A percentile compares a stretch with the other conserved stretches of the same genome.
phyloP scores from a whole-genome alignment of 2,888 invertebrate genomes.

The Oscheius onirici region DNA sequence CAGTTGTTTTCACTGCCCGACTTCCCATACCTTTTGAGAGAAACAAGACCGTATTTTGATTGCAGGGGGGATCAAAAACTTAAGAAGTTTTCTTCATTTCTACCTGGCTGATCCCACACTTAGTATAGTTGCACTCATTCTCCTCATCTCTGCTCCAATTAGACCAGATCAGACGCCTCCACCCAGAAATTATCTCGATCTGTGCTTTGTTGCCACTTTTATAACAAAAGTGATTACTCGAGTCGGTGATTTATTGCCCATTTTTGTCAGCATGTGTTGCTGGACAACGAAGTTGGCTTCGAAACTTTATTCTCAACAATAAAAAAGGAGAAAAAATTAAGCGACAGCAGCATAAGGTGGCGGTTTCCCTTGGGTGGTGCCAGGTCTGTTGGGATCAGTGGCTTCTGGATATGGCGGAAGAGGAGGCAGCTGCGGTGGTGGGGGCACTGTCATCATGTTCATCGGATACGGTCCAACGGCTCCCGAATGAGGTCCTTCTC shows the following conservation, averaged over 20 bases:
- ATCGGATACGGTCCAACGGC: not conserved
- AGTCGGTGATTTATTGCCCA: not conserved
- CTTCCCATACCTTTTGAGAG: no score
- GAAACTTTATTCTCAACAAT: not conserved
- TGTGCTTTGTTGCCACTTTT: not conserved
- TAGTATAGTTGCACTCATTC: no score
- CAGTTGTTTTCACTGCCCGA: no score
- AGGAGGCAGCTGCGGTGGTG: not conserved
- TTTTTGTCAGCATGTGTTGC: no score
- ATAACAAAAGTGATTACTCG: not conserved
- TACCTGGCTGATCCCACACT: no score
- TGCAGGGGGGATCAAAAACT: no score
- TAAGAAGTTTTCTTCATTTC: no score
- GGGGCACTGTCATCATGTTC: not conserved
- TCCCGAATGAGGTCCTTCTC: no score
- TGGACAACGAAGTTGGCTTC: no score
- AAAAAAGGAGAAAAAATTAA: not conserved
- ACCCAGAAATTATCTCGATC: not conserved
- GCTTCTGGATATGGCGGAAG: not conserved
- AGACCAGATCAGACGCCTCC: not conserved
- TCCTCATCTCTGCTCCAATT: no score
- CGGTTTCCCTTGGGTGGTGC: not conserved
- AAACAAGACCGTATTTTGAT: no score
- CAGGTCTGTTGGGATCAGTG: not conserved
- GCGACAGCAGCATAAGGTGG: conserved; percentile 18